Conservation (phyloP, 1,140 invertebrate species). For the Eriosoma lanigerum region DNA sequence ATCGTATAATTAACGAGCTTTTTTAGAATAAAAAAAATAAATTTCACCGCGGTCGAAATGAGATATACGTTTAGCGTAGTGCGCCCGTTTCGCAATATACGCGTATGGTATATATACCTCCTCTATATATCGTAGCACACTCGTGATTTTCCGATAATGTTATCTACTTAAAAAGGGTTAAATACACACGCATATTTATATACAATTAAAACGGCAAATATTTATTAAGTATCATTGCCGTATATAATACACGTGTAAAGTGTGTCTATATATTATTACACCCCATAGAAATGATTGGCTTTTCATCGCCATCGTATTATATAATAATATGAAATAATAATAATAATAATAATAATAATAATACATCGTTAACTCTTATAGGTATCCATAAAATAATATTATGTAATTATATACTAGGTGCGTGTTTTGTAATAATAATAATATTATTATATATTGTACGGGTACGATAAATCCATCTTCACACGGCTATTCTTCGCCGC, state of each 20-base stretch:
- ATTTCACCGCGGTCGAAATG: too few species aligned
- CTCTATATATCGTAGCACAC: too few species aligned
- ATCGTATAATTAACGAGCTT: too few species aligned
- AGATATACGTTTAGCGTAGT: too few species aligned
- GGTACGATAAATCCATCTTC: too few species aligned
- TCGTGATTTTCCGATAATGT: background rate
- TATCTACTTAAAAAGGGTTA: background rate
- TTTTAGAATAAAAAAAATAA: too few species aligned
- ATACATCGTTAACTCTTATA: too few species aligned
- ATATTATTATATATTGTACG: too few species aligned
- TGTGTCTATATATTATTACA: background rate
- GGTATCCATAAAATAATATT: background rate
- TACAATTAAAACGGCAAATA: background rate
- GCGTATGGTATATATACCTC: background rate
- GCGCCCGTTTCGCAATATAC: too few species aligned
- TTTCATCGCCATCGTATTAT: background rate
- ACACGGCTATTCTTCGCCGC: too few species aligned
- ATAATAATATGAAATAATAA: background rate
- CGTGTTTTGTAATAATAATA: too few species aligned
- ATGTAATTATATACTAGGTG: background rate
- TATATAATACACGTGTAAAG: too few species aligned
- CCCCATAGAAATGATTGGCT: conserved; percentile 19
- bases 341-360: background rate
- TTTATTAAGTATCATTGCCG: background rate
- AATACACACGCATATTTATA: background rate